Base-by-base conservation (phyloP, 2,888 invertebrate genomes). In the Gnatocerus cornutus region DNA sequence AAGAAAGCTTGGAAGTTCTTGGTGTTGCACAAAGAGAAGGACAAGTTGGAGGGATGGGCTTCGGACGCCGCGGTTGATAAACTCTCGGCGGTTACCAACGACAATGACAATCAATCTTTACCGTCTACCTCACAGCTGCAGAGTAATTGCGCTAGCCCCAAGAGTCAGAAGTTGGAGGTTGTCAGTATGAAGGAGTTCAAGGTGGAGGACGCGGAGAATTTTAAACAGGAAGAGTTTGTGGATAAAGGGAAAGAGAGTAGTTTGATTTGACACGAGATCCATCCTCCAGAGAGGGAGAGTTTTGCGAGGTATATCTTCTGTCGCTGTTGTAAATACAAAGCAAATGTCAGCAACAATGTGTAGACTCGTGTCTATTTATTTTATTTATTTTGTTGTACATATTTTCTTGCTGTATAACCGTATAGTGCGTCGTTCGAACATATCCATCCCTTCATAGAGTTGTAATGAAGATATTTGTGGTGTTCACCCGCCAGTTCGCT, bases 251-350 rank as follows among this genome's bases (percentile, higher is more conserved):
- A 76, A 21, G 78, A 79, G 37, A 66, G 78, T 27, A 76, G 73
- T 52, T 56, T 83, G 72, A 85, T 85, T 78, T 85, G 84, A 85
- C 84, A 85, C 73, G 82, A 84, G 76, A 80, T 83, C 53, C 78
- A 78, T 75, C 79, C 81, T 70, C 79, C 81, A 12, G 83, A 83
- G 65, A 76, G 79, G 76, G 84, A 82, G 74, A 81, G 84, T 73
- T 83, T 84, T 69, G 79, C 82, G 76, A 84, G 82, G 74, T 85
- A 84, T 73, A 84, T 85, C 73, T 84, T 85, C 75, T 85, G 85
- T 82, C 83, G 84, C 71, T 85, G 85, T 79, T 85, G 85, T 83
- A 84, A 83, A 84, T 84, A 84, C 74, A 83, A 81, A 78, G 75
- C 82, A 77, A 79, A 80, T 73, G 75, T 77, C 80, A 82, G 82